These are phyloP conservation scores for Meteorus colon DNA, from an alignment of 2,888 invertebrate genomes.

Conservation along the genomic window DNA sequence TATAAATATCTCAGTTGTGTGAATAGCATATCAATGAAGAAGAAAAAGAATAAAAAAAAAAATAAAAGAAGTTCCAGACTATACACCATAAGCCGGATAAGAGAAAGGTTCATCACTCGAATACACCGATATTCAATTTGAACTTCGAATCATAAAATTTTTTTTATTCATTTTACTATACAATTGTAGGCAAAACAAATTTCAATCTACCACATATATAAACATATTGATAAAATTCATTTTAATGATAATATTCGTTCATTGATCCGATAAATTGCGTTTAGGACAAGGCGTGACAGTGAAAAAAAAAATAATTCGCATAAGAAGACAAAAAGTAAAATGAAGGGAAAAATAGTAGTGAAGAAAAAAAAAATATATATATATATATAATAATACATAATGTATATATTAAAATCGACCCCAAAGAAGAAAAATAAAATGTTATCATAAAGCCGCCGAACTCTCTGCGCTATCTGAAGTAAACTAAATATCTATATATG, in stretches of 20 bases:
- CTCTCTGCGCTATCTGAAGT: conserved; percentile 30
- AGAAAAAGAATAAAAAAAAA: too few relatives aligned
- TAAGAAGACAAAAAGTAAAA: neutral
- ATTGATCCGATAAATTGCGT: neutral
- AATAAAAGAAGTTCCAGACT: too few relatives aligned
- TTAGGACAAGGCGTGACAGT: neutral
- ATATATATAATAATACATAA: neutral
- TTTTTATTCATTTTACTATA: neutral
- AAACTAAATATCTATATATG: conserved; percentile 22
- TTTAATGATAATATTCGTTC: neutral
- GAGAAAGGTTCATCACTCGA: too few relatives aligned
- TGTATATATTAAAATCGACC: neutral
- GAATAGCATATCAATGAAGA: too few relatives aligned
- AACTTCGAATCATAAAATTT: neutral
- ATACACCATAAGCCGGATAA: too few relatives aligned
- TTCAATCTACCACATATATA: neutral
- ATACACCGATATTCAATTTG: too few relatives aligned
- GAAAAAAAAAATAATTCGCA: neutral
- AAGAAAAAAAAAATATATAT: neutral
- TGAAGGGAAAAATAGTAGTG: neutral
- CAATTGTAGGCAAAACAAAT: neutral
- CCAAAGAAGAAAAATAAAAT: conserved; percentile 25
- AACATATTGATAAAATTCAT: neutral
- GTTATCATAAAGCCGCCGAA: conserved; percentile 33
- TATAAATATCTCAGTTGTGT: too few relatives aligned